Base-by-base conservation (phyloP, 2,797 vertebrate species). In the Emys orbicularis region DNA sequence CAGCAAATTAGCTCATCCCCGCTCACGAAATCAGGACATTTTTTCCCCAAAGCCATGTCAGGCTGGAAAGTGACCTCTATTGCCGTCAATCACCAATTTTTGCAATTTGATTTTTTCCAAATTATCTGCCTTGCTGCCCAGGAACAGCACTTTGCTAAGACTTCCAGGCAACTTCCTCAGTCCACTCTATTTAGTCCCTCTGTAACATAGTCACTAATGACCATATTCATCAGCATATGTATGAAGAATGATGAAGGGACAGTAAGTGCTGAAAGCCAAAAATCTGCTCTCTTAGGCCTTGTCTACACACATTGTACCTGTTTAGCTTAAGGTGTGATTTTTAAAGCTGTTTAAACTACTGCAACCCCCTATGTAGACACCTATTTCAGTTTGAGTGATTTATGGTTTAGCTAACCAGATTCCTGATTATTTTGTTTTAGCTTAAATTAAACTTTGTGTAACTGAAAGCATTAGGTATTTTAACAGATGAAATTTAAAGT, bases 151-250 rank as follows among this genome's bases (percentile, higher is more conserved):
- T 50, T 31, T 16, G 47, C 25, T 41, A 74, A 76, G 2, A 7
- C 11, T 76, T 41, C 41, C 41, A 44, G 41, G 41, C 25, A 11
- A 27, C 68, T n/a, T 27, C 49, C 13, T 4, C n/a, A 1, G 68
- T 23, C 84, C 37, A 53, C 68, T 85, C 77, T 85, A 56, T 34
- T 10, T 53, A 76, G 0, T 0, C 19, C 13, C 56, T 31, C 49
- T 23, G 2, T 68, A 76, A 72, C 2, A 23, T 15, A 23, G 52
- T 77, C 0, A 0, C 4, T 85, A 29, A 52, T 0, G 0, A 47
- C 41, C 52, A 47, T 54, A 89, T 8, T 8, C 18, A 27, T 31
- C 61, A 61, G 19, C 31, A 11, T 49, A 72, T 1, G 56, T 18
- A 57, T 7, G 25, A 16, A 25, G 84, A 92, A 0, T 0, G 0